Conservation (phyloP, 2,888 invertebrate species). For the Rhopalosiphum nymphaeae region DNA sequence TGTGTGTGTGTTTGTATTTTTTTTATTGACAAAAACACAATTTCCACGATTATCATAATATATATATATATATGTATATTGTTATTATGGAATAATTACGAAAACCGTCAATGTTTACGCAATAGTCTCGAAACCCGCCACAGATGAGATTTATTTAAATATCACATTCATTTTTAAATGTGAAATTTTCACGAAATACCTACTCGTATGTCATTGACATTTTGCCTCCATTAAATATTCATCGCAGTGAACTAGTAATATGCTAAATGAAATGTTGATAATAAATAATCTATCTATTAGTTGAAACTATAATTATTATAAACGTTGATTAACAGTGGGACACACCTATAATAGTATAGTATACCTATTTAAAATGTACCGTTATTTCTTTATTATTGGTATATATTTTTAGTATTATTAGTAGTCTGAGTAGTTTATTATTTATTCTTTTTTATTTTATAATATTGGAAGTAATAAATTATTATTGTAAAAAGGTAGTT, state of each 20-base stretch:
- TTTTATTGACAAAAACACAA: not conserved
- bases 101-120: not conserved
- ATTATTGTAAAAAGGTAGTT: not conserved
- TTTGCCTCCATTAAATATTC: not conserved
- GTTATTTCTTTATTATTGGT: slow-evolving; percentile 8
- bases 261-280: too few relatives aligned
- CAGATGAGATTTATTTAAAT: not conserved
- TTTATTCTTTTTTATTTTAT: too few relatives aligned
- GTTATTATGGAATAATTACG: not conserved
- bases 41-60: not conserved
- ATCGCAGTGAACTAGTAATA: too few relatives aligned
- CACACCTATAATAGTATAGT: not conserved
- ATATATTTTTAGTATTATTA: too few relatives aligned
- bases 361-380: not conserved
- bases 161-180: not conserved
- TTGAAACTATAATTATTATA: not conserved
- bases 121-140: not conserved
- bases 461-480: too few relatives aligned
- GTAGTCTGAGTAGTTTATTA: too few relatives aligned
- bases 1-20: not conserved
- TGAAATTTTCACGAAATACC: not conserved
- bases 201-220: not conserved
- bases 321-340: not conserved
- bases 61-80: not conserved
- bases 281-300: not conserved